A percentile compares a stretch with the other conserved stretches of the same genome.
Conservation (phyloP, 2,888 invertebrate species). For the Heliconius ismenius region DNA sequence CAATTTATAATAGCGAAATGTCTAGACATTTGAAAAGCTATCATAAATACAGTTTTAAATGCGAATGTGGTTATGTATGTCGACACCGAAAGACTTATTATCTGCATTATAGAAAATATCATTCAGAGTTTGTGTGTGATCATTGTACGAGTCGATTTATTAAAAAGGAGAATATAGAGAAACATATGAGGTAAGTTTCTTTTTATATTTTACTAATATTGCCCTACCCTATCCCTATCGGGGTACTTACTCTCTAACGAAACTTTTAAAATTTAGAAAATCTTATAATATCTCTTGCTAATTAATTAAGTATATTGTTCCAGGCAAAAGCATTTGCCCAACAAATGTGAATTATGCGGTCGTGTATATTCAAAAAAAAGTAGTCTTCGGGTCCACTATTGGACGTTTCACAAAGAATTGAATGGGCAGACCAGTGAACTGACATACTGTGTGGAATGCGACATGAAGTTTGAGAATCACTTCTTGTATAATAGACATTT, state of each 20-base stretch:
- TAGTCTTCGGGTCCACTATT: conserved; percentile 47
- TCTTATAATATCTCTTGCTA: too few relatives aligned
- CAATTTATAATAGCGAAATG: neutral
- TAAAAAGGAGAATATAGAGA: neutral
- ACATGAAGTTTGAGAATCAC: conserved; percentile 56
- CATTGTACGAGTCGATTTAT: neutral
- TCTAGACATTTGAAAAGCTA: neutral
- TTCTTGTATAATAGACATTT: conserved; percentile 59
- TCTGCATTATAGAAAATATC: neutral
- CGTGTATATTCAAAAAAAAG: conserved; percentile 45
- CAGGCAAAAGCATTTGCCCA: conserved; percentile 55
- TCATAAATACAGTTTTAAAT: neutral
- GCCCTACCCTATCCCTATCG: too few relatives aligned
- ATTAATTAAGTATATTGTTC: neutral
- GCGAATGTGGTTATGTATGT: conserved; percentile 7
- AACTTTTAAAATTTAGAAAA: too few relatives aligned
- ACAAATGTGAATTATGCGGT: conserved; percentile 51
- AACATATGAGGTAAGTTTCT: conserved; percentile 11
- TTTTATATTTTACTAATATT: neutral
- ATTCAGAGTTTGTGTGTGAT: conserved; percentile 7
- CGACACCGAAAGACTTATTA: neutral
- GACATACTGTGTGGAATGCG: conserved; percentile 68
- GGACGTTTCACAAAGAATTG: conserved; percentile 48
- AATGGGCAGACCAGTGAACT: conserved; percentile 49
- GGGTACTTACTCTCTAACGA: too few relatives aligned